Conservation (phyloP, 2,888 invertebrate species). For the Leucoma salicis region DNA sequence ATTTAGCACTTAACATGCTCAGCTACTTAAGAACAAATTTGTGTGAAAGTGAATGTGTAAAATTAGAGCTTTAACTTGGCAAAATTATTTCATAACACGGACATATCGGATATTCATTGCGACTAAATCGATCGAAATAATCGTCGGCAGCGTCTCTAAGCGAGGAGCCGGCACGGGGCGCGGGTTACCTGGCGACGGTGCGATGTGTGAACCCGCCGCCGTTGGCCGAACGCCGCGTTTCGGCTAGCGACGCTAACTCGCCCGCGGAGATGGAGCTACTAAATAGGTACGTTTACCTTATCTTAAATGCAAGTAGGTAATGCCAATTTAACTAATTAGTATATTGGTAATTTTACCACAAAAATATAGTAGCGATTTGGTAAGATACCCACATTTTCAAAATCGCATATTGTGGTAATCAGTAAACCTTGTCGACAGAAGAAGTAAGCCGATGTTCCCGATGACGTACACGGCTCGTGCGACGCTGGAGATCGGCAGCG, state of each 20-base stretch:
- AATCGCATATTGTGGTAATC: constrained; percentile 2
- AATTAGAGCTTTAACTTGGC: too few relatives aligned
- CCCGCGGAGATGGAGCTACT: constrained; percentile 53
- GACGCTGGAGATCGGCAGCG: constrained; percentile 78
- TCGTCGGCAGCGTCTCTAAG: constrained; percentile 61
- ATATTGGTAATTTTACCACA: too few relatives aligned
- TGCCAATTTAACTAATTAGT: too few relatives aligned
- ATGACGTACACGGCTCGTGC: constrained; percentile 79
- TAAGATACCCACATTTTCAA: too few relatives aligned
- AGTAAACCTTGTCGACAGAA: constrained; percentile 54
- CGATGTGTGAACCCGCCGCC: constrained; percentile 78
- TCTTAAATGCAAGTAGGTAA: too few relatives aligned
- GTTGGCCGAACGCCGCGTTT: constrained; percentile 73
- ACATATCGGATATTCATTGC: too few relatives aligned
- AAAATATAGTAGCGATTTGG: too few relatives aligned
- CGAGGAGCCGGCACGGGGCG: constrained; percentile 62
- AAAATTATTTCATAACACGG: background rate
- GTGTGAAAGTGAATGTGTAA: too few relatives aligned
- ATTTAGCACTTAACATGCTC: too few relatives aligned
- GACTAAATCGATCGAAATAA: background rate
- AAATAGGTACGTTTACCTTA: constrained; percentile 48
- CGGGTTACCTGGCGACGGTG: constrained; percentile 76
- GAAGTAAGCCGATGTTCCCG: constrained; percentile 73
- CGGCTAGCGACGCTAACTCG: constrained; percentile 69
- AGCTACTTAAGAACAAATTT: too few relatives aligned